phyloP scores from a whole-genome alignment of 2,888 invertebrate species.

The Melipona beecheii region DNA sequence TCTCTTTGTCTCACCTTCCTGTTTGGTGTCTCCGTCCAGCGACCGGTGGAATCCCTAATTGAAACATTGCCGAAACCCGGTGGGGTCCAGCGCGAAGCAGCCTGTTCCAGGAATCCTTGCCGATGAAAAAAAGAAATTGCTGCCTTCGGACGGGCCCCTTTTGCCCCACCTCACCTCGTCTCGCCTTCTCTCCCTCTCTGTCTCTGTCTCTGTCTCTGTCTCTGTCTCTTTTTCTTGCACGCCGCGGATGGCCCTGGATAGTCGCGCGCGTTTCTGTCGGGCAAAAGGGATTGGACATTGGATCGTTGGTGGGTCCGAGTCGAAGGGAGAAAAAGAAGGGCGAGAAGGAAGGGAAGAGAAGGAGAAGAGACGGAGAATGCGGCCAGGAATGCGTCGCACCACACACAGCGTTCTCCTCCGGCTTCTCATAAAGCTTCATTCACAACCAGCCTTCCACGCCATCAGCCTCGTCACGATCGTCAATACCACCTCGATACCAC shows the following conservation, averaged over 20 bases:
- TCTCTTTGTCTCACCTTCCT: neutral
- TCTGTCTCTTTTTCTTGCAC: conserved; percentile 13
- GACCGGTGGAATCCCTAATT: conserved; percentile 68
- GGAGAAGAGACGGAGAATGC: conserved; percentile 65
- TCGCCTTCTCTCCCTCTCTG: conserved; percentile 7
- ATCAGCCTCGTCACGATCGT: too few species aligned
- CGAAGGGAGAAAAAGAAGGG: conserved; percentile 59
- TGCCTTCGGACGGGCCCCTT: conserved; percentile 53
- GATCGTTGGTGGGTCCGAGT: conserved; percentile 65
- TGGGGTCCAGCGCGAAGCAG: conserved; percentile 73
- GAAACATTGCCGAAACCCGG: conserved; percentile 73
- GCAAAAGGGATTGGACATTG: conserved; percentile 61
- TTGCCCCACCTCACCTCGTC: neutral
- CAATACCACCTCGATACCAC: conserved; percentile 11
- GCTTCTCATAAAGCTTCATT: conserved; percentile 66
- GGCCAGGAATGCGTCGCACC: conserved; percentile 72
- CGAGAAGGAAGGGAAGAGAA: conserved; percentile 54
- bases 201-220: conserved; percentile 2
- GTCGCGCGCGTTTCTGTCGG: conserved; percentile 45
- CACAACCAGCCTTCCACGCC: conserved; percentile 48
- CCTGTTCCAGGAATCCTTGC: conserved; percentile 71
- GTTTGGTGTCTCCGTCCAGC: conserved; percentile 9
- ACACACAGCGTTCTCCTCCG: conserved; percentile 67
- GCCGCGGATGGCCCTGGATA: neutral
- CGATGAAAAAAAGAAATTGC: conserved; percentile 63